Base-by-base conservation (phyloP, 2,888 invertebrate genomes). In the Lasioglossum zephyrum region DNA sequence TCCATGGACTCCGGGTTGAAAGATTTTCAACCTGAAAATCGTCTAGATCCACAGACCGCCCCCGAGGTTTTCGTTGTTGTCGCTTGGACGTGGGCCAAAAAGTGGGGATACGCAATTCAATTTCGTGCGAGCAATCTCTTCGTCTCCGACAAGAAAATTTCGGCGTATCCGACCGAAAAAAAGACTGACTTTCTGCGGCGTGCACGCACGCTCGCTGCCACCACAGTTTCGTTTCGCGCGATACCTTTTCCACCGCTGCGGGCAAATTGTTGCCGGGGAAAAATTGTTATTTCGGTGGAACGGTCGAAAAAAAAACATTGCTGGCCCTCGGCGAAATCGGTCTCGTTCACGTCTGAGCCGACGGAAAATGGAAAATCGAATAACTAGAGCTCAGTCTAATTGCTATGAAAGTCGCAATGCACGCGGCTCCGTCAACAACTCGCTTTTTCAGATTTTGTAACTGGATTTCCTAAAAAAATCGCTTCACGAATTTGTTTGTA, bases 81-180 rank as follows among this genome's bases (percentile, higher is more conserved):
- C 73, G 57, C 31, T 73, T 84, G 86, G 81, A 66, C 18, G 53
- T 4, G 22, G 9, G 78, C 86, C 86, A 86, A 41, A 66, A 63
- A 63, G 49, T 53, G 60, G 41, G 66, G 82, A 39, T 75, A 79
- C 57, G 75, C 74, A 78, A 82, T 86, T 85, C 82, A 86, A 81
- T 86, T 77, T 76, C 57, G 73, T 6, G 79, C 76, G 60, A 41
- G 26, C 72, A 81, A 81, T 81, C 70, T 41, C 76, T 26, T 26
- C 66, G 69, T 53, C 73, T 47, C 31, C 31, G 26, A 9, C 22
- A 53, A 81, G 75, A 49, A 80, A 72, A 77, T 77, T 47, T 31
- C 26, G 47, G 49, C 57, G 60, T 49, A 18, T 18, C 31, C 18
- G 11, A n/a, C 36, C 5, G 18, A 47, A 70, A 75, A 41, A 26